Evolutionary conservation across 2,888 invertebrate species (phyloP).

Genomic region (Phaonia tiefii): DNA sequence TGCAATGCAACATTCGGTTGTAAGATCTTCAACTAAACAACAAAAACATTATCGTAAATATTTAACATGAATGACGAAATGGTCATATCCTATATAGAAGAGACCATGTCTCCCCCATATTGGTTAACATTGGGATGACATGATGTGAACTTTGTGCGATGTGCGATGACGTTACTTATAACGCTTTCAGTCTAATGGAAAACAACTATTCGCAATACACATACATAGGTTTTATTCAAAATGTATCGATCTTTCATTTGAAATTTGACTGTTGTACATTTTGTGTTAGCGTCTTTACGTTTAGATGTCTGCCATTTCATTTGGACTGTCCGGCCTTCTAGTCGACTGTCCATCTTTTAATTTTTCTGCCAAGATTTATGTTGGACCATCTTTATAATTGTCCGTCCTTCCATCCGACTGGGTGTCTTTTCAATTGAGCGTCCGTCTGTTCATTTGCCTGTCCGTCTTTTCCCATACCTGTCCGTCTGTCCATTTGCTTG

Average conservation of each 20-base stretch:
- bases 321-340: too few relatives aligned
- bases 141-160: conserved; percentile 58
- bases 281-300: too few relatives aligned
- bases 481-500: too few relatives aligned
- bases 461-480: too few relatives aligned
- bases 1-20: conserved; percentile 1
- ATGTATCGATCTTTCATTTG: conserved; percentile 44
- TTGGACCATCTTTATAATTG: conserved; percentile 21
- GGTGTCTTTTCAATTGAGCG: conserved; percentile 10
- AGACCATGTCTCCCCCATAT: not conserved
- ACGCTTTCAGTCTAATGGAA: too few relatives aligned
- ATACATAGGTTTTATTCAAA: conserved; percentile 57
- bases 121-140: conserved; percentile 37
- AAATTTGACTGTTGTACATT: too few relatives aligned
- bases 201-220: conserved; percentile 49
- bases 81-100: conserved; percentile 36
- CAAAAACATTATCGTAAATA: conserved; percentile 36
- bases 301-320: too few relatives aligned
- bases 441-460: conserved; percentile 1
- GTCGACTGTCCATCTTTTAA: too few relatives aligned
- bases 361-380: too few relatives aligned
- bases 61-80: conserved; percentile 46
- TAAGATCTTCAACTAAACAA: conserved; percentile 20
- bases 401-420: conserved; percentile 10
- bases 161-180: conserved; percentile 33